These are phyloP conservation scores for Synergus itoensis DNA, from an alignment of 2,888 invertebrate genomes.

Conservation along the genomic window DNA sequence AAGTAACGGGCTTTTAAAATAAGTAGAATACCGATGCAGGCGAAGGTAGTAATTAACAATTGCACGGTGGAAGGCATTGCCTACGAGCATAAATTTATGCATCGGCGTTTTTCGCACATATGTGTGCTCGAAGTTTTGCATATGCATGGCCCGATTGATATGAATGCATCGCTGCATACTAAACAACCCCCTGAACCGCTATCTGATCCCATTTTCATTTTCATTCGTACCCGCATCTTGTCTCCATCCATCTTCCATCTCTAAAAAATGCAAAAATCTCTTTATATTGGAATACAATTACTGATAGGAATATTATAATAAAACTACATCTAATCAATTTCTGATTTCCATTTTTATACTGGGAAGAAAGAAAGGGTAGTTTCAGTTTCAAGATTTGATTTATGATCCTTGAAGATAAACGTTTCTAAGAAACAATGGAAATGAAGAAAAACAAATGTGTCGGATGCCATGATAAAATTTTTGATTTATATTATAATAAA, in stretches of 20 bases:
- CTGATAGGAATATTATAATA: neutral
- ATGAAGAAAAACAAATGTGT: conserved; percentile 6
- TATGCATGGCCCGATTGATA: conserved; percentile 76
- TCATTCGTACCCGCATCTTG: conserved; percentile 60
- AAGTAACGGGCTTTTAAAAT: conserved; percentile 16
- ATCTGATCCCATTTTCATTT: conserved; percentile 73
- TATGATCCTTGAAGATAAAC: neutral
- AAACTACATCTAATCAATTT: neutral
- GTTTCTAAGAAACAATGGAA: neutral
- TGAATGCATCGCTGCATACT: conserved; percentile 76
- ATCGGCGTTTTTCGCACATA: conserved; percentile 63
- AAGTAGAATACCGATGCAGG: conserved; percentile 20
- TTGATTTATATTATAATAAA: conserved; percentile 37
- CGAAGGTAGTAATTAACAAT: conserved; percentile 69
- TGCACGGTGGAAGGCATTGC: conserved; percentile 68
- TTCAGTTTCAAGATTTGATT: neutral
- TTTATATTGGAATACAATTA: neutral
- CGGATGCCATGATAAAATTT: conserved; percentile 12
- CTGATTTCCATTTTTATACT: neutral
- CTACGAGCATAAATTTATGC: conserved; percentile 71
- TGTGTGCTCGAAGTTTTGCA: conserved; percentile 63
- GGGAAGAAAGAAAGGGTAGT: neutral
- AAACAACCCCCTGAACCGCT: conserved; percentile 67
- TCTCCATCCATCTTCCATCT: conserved; percentile 57
- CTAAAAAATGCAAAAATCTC: conserved; percentile 48